phyloP scores from a whole-genome alignment of 2,113 vertebrate genomes.

The Nesospiza acunhae region DNA sequence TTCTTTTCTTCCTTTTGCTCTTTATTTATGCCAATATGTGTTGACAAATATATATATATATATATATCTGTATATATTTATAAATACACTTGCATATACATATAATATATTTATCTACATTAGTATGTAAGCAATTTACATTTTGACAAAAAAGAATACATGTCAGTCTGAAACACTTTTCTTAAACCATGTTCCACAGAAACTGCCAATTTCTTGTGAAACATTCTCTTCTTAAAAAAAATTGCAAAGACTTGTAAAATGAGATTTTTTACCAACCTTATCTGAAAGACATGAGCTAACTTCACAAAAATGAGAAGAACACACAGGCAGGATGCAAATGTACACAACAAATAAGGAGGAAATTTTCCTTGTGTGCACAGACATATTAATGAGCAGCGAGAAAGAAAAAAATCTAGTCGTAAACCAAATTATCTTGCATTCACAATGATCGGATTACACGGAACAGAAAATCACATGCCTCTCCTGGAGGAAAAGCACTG shows the following conservation, averaged over 20 bases:
- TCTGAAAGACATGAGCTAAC: background rate
- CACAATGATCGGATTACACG: background rate
- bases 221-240: background rate
- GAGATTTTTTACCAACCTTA: background rate
- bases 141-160: background rate
- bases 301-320: background rate
- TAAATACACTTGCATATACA: background rate
- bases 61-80: background rate
- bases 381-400: background rate
- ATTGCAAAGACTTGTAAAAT: background rate
- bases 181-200: background rate
- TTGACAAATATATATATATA: background rate
- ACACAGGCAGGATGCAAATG: background rate
- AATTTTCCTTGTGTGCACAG: background rate
- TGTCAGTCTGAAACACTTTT: background rate
- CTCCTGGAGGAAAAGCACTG: background rate
- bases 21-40: background rate
- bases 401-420: background rate
- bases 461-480: background rate
- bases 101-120: background rate
- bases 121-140: too few species aligned
- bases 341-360: background rate
- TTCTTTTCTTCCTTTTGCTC: background rate
- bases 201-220: background rate
- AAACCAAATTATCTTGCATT: background rate